Base-by-base conservation (phyloP, 2,888 invertebrate genomes). In the Drosophila kokeensis region DNA sequence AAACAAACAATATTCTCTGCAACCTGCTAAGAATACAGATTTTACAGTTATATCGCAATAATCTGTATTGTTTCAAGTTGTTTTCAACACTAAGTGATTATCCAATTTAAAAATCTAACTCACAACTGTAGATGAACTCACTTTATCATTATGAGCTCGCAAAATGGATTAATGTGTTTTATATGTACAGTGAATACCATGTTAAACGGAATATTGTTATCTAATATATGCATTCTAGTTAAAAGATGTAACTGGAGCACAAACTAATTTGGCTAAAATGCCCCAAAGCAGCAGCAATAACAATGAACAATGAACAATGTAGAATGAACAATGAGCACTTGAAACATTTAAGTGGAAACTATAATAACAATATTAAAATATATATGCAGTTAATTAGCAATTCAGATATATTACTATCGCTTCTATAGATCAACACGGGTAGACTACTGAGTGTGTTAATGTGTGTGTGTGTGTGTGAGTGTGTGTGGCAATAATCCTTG, bases 401-500 rank as follows among this genome's bases (percentile, higher is more conserved):
- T 53, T 45, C 18, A 62, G n/a, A 66, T 49, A 57, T 38, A 18
- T 60, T n/a, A 54, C 61, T 34, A 65, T 50, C 59, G 59, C 40
- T 52, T 18, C 32, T 63, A 58, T 63, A 57, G 75, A 77, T 77
- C 80, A 79, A 53, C 32, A 66, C 8, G 15, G 49, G 29, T 24
- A 63, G 55, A 38, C 52, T 45, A 15, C 36, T 18, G 10, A 32
- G 10, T 32, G 32, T 32, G 32, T 10, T 32, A 32, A 15, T 21
- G 36, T 24, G 29, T 29, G 21, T 57, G 48, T 34, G 38, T n/a
- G 27, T 15, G 30, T 42, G 40, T 42, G 45, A 55, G 76, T 70
- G 70, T 79, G 65, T 71, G 72, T 54, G 45, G 59, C 59, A 69
- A 76, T 76, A 89, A 84, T 79, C 76, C 76, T 70, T 68, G 71